These are phyloP conservation scores for Zosterops lateralis DNA, from an alignment of 2,113 vertebrate species.

Conservation along the genomic window DNA sequence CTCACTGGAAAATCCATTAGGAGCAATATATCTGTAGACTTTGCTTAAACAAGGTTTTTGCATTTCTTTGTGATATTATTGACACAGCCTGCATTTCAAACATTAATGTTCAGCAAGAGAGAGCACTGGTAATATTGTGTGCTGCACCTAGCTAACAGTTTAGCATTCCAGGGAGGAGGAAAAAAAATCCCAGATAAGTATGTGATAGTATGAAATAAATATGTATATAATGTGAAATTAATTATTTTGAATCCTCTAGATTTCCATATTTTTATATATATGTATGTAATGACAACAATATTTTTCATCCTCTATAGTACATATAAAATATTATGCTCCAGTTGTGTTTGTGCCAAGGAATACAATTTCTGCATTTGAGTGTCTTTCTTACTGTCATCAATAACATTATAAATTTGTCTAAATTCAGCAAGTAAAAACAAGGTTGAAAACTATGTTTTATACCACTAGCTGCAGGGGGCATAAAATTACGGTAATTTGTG, in stretches of 20 bases:
- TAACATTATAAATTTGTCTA: conserved; percentile 68
- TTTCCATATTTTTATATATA: neutral
- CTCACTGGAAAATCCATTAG: neutral
- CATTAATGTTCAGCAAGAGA: neutral
- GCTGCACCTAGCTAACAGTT: neutral
- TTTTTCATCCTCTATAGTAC: neutral
- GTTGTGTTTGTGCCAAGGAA: conserved; percentile 41
- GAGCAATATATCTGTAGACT: neutral
- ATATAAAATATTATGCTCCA: neutral
- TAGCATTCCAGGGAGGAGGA: neutral
- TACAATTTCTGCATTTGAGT: conserved; percentile 58
- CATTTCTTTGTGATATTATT: neutral
- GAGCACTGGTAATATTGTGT: rapidly evolving
- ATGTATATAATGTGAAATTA: neutral
- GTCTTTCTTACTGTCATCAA: conserved; percentile 63
- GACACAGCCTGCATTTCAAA: neutral
- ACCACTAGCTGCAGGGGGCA: conserved; percentile 68
- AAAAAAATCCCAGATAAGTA: neutral
- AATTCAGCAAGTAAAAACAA: conserved; percentile 70
- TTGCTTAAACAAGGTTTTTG: neutral
- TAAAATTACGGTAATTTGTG: conserved; percentile 75
- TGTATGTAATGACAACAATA: neutral
- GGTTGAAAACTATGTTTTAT: conserved; percentile 63
- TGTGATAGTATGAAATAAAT: neutral
- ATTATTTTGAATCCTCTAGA: neutral